Evolutionary conservation across 2,888 invertebrate genomes (phyloP), one percentile per base, ranked within the genome.

Genomic region (Cyclophora albipunctata): DNA sequence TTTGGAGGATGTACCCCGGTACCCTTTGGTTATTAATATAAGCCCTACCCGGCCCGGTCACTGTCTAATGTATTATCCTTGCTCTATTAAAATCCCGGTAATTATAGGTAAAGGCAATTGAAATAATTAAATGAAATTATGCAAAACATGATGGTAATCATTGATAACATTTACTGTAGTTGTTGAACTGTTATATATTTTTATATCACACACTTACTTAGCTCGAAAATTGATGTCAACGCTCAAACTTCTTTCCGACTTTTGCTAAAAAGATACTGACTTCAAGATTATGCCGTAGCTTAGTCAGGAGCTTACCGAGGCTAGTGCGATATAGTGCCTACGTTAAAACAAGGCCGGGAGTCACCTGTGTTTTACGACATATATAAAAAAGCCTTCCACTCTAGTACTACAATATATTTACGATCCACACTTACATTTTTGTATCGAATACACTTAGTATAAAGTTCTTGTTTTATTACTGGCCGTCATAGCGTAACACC

Each of bases 321-420:
- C 52, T 58, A 62, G 55, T 58, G 61, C 58, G 57, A 60, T 55
- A 57, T 37, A 37, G 37, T 37, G 37, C 37, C 37, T 37, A 37
- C 37, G 4, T 37, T 37, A 37, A 37, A 37, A 37, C 4, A 37
- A 58, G 70, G 67, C 64, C 55, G 60, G 54, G 64, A 65, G 64
- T 58, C 78, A 73, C 70, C 76, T 81, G 80, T 69, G 69, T 78
- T 81, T 82, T 81, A 81, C 75, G 71, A 65, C 62, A 55, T 66
- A 73, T 76, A 78, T 78, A 81, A 78, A 78, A 80, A 76, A 71
- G 74, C 71, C 65, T 73, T 66, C 55, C 61, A 57, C 61, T 61
- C 60, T 63, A 65, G 67, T 66, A 64, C 62, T 62, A 65, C 64
- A 60, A 57, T 59, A 63, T 60, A 62, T 75, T 76, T 75, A 75